phyloP scores from a whole-genome alignment of 2,888 invertebrate genomes.

The Boloria selene region DNA sequence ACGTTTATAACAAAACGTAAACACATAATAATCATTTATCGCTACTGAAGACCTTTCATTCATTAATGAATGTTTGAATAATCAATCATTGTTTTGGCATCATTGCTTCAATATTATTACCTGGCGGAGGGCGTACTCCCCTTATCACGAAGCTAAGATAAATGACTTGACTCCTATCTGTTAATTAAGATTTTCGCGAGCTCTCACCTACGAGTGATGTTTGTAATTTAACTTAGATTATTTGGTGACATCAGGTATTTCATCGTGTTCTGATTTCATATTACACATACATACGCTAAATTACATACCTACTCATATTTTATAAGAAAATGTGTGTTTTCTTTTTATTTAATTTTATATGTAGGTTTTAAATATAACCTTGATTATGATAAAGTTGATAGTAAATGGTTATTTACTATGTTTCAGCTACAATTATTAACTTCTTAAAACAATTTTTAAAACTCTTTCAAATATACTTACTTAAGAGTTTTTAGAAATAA shows the following conservation, averaged over 20 bases:
- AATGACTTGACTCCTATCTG: constrained; percentile 74
- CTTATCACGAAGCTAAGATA: constrained; percentile 72
- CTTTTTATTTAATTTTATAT: background rate
- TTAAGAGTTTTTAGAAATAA: no score
- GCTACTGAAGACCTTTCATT: constrained; percentile 31
- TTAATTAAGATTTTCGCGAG: constrained; percentile 81
- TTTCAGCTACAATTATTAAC: no score
- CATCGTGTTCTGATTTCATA: constrained; percentile 38
- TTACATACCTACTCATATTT: background rate
- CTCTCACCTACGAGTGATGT: constrained; percentile 75
- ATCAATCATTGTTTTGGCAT: constrained; percentile 63
- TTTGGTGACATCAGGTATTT: constrained; percentile 55
- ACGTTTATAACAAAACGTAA: constrained; percentile 26
- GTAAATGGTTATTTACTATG: no score
- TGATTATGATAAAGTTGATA: no score
- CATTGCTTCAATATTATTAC: constrained; percentile 60
- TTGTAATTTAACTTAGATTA: constrained; percentile 72
- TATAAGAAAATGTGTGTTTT: background rate
- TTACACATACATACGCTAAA: constrained; percentile 6
- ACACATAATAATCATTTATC: constrained; percentile 30
- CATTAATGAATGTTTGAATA: constrained; percentile 44
- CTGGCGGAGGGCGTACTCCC: constrained; percentile 56
- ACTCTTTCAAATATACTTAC: no score
- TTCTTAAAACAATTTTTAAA: no score
- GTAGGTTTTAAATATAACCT: no score